phyloP scores from a whole-genome alignment of 2,113 vertebrate genomes.

The Zeus faber region DNA sequence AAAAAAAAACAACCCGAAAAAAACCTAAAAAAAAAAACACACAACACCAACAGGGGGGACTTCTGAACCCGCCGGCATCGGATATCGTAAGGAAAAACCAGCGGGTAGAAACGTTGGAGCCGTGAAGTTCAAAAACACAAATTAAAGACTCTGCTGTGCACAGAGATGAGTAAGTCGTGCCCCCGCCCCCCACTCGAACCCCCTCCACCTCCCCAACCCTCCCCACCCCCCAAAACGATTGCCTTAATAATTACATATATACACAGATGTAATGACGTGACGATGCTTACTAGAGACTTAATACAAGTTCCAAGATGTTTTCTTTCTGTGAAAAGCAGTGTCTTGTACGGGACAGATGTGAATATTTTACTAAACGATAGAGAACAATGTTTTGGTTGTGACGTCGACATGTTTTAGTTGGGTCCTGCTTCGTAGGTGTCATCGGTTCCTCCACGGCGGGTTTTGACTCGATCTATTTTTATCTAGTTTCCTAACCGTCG shows the following conservation, averaged over 20 bases:
- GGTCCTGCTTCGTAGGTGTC: slow-evolving; percentile 67
- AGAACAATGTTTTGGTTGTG: slow-evolving; percentile 69
- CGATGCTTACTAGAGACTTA: slow-evolving; percentile 68
- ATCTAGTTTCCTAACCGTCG: slow-evolving; percentile 68
- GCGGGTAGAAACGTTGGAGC: slow-evolving; percentile 52
- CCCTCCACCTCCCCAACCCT: too few relatives aligned
- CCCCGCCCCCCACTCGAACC: too few relatives aligned
- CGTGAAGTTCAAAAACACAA: slow-evolving; percentile 4
- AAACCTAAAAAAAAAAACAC: background rate
- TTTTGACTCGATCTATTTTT: slow-evolving; percentile 64
- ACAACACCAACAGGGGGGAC: slow-evolving; percentile 20
- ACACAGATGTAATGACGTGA: slow-evolving; percentile 67
- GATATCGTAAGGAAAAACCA: slow-evolving; percentile 38
- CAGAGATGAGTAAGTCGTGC: slow-evolving; percentile 63
- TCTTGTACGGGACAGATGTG: slow-evolving; percentile 76
- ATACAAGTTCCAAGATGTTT: slow-evolving; percentile 56
- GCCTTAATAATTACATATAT: slow-evolving; percentile 78
- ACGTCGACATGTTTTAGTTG: slow-evolving; percentile 72
- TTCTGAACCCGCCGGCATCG: slow-evolving; percentile 26
- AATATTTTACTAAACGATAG: slow-evolving; percentile 81
- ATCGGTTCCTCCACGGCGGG: slow-evolving; percentile 60
- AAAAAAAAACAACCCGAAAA: slow-evolving; percentile 39
- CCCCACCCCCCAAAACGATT: slow-evolving; percentile 70
- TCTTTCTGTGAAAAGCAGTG: slow-evolving; percentile 70
- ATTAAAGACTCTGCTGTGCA: slow-evolving; percentile 50